Conservation (phyloP, 2,113 vertebrate species). For the Urocynchramus pylzowi region DNA sequence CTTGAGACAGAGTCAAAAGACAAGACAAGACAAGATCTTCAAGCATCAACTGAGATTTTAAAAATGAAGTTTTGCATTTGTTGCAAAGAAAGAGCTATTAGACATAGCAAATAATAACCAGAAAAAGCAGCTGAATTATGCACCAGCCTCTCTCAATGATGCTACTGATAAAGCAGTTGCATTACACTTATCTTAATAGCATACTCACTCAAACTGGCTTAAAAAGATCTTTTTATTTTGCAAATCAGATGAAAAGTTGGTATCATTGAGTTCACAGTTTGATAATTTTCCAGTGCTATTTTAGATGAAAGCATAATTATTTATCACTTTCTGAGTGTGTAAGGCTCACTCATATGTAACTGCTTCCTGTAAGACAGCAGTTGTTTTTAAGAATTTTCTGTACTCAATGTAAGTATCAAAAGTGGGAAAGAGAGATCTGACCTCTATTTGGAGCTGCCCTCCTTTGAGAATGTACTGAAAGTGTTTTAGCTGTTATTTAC, state of each 20-base stretch:
- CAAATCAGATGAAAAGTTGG: neutral
- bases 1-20: neutral
- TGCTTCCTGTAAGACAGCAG: neutral
- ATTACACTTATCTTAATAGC: neutral
- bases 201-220: neutral
- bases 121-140: neutral
- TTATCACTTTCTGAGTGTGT: neutral
- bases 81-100: neutral
- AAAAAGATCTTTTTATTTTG: neutral
- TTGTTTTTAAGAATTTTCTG: neutral
- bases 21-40: neutral
- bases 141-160: neutral
- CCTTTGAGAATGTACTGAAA: neutral
- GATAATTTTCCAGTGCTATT: neutral
- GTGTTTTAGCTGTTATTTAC: neutral
- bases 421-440: neutral
- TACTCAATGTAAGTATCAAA: neutral
- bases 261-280: conserved; percentile 1
- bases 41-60: neutral
- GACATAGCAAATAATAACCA: neutral
- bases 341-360: neutral
- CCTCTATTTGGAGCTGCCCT: neutral
- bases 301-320: conserved; percentile 33
- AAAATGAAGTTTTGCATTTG: neutral
- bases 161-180: conserved; percentile 27